Evolutionary conservation across 1,140 invertebrate genomes (phyloP), one percentile per base, ranked within the genome.

Genomic region (Diorhabda carinulata): DNA sequence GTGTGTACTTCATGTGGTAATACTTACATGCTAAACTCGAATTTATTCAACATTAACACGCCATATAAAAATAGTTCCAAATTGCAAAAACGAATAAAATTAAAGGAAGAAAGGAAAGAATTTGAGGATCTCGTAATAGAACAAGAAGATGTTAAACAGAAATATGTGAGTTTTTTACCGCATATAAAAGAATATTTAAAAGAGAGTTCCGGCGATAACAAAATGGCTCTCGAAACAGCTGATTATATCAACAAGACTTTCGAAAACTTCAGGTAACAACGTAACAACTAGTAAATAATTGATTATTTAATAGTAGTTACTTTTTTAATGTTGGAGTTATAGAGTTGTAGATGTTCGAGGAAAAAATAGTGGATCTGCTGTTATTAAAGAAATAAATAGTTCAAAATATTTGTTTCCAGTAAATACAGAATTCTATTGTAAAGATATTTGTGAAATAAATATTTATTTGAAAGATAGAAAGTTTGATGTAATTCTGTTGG

Each of bases 401-500:
- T 41, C 43, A 7, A 43, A 61, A n/a, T 79, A 67, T 73, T 59
- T 81, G 43, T 79, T 81, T 70, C 80, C 80, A 6, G 43, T 70
- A 67, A 77, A 79, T 63, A 77, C 73, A 66, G 73, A 63, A 70
- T 80, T 81, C 72, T 80, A 73, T 68, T 71, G 67, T 61, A 76
- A 73, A 67, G 68, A 79, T 66, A 70, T 79, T 5, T 59, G 3
- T 10, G 71, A 76, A n/a, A 74, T 79, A 43, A 41, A 42, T 5
- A 45, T 57, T 43, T 56, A 74, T 64, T 70, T 79, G 40, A 7
- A 41, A 47, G 52, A 67, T 72, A 74, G 80, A 66, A 80, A 80
- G 60, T 97, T 87, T 87, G 91, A 97, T 81, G 82, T 96, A 60
- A 86, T 97, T 64, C 81, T 97, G 25, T 83, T 96, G 70, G 96